Evolutionary conservation across 1,140 invertebrate genomes (phyloP).

Genomic region (Zophobas atratus): DNA sequence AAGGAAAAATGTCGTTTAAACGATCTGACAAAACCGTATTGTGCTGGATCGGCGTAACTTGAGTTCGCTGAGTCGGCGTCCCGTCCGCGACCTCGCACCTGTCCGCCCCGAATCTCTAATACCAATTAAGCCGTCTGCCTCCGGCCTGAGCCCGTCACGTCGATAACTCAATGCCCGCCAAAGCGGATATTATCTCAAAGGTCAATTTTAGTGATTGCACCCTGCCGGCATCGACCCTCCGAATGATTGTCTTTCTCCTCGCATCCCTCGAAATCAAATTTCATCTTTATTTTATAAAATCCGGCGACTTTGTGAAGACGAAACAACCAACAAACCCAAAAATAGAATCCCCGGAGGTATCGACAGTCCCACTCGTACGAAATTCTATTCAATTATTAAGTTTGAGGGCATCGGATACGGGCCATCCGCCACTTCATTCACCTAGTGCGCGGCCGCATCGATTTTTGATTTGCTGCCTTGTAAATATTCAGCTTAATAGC

Average conservation of each 20-base stretch:
- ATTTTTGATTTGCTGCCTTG: background rate
- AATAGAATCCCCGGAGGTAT: background rate
- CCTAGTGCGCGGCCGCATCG: background rate
- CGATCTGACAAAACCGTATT: too few relatives aligned
- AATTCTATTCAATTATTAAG: background rate
- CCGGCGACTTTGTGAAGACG: background rate
- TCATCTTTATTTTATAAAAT: background rate
- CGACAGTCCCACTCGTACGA: background rate
- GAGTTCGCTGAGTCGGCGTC: too few relatives aligned
- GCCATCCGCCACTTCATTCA: background rate
- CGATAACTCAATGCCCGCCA: background rate
- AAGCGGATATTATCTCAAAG: conserved; percentile 7
- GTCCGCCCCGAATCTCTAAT: too few relatives aligned
- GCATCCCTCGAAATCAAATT: background rate
- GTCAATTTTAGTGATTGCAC: conserved; percentile 1
- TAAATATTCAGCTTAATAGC: background rate
- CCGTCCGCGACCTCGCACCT: too few relatives aligned
- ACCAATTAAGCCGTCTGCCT: too few relatives aligned
- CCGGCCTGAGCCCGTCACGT: too few relatives aligned
- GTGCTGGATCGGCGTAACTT: too few relatives aligned
- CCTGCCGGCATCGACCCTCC: background rate
- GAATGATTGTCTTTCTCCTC: background rate
- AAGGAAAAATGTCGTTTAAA: too few relatives aligned
- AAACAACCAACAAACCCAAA: background rate
- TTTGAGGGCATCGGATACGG: background rate